A percentile compares a stretch with the other conserved stretches of the same genome.
These are phyloP conservation scores for Microctenopoma lineatum DNA, from an alignment of 2,797 vertebrate species.

Conservation along the genomic window DNA sequence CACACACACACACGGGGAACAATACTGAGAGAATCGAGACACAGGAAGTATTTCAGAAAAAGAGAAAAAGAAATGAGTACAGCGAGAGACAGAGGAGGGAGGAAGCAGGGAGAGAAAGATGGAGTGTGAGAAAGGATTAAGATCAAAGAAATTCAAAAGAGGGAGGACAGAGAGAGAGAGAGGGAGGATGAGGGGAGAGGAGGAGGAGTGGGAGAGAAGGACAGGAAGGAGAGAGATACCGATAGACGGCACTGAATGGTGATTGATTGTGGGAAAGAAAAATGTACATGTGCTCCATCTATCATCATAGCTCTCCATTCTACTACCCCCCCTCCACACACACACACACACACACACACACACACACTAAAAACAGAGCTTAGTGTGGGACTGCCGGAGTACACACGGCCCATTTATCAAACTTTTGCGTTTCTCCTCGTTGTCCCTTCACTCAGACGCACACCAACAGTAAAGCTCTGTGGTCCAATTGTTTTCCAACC, in stretches of 20 bases:
- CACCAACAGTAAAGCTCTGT: neutral
- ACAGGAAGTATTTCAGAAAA: slow-evolving; percentile 76
- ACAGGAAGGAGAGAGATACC: slow-evolving; percentile 22
- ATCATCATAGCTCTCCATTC: slow-evolving; percentile 50
- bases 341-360: slow-evolving; percentile 28
- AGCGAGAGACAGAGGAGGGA: slow-evolving; percentile 36
- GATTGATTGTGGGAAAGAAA: slow-evolving; percentile 68
- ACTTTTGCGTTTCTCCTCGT: slow-evolving; percentile 17
- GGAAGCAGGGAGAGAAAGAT: slow-evolving; percentile 27
- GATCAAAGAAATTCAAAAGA: slow-evolving; percentile 47
- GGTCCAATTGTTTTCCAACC: slow-evolving; percentile 4
- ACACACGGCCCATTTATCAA: slow-evolving; percentile 59
- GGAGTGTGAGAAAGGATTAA: slow-evolving; percentile 68
- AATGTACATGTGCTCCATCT: slow-evolving; percentile 38
- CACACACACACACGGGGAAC: slow-evolving; percentile 59
- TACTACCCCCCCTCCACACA: slow-evolving; percentile 27
- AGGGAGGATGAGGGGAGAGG: slow-evolving; percentile 16
- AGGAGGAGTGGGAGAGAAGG: slow-evolving; percentile 1
- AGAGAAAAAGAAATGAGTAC: slow-evolving; percentile 63
- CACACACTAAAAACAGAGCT: slow-evolving; percentile 42
- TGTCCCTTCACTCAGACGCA: neutral
- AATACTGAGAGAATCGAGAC: slow-evolving; percentile 76
- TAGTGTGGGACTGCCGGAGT: slow-evolving; percentile 38
- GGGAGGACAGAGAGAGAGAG: neutral
- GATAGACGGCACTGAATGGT: neutral